Conservation (phyloP, 2,113 vertebrate genomes). For the Mobula hypostoma region DNA sequence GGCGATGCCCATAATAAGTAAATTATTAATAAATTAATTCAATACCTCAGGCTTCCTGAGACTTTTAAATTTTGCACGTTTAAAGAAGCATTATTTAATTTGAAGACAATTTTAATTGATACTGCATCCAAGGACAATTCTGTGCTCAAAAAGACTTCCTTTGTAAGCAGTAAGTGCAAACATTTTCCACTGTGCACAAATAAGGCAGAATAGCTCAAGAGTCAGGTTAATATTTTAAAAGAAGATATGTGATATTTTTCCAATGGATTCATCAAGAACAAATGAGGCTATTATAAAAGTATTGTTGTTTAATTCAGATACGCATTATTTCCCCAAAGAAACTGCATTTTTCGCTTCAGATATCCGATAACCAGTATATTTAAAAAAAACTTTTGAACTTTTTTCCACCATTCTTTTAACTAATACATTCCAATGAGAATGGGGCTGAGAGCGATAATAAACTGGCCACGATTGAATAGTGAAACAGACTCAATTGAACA, state of each 20-base stretch:
- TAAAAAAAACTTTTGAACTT: neutral
- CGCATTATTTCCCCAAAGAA: neutral
- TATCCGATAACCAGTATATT: neutral
- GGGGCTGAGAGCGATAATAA: too few species aligned
- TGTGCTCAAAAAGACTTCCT: neutral
- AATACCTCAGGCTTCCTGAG: too few species aligned
- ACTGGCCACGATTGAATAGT: too few species aligned
- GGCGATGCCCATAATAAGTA: too few species aligned
- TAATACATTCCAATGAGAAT: neutral
- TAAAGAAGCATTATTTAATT: too few species aligned
- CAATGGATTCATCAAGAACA: too few species aligned
- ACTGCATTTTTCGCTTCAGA: neutral
- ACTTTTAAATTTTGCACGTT: too few species aligned
- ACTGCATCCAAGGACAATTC: neutral
- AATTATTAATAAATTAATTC: too few species aligned
- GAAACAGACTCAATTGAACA: too few species aligned
- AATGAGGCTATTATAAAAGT: neutral
- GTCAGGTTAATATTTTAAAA: neutral
- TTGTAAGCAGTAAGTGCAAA: neutral
- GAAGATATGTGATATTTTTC: neutral
- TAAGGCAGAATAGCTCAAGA: neutral
- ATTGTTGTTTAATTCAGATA: neutral
- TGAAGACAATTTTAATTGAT: neutral
- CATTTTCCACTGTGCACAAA: neutral
- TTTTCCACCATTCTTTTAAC: neutral